phyloP scores from a whole-genome alignment of 2,888 invertebrate genomes.

The Stenurella melanura region DNA sequence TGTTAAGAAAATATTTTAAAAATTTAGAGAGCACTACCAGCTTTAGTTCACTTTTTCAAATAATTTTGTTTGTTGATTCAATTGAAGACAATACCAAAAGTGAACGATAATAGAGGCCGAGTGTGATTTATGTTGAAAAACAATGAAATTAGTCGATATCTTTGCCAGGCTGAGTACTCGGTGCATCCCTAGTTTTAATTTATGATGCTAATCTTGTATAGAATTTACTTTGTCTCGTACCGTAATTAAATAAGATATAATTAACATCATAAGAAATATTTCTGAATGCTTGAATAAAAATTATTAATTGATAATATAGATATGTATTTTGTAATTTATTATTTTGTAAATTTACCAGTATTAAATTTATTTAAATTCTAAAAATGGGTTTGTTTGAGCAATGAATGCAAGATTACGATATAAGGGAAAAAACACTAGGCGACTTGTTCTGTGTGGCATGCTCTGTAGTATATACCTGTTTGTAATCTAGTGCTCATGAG shows the following conservation, averaged over 20 bases:
- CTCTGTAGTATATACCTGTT: background rate
- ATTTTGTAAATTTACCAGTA: background rate
- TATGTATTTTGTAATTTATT: background rate
- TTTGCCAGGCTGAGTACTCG: no score
- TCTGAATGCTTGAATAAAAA: background rate
- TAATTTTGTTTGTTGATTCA: no score
- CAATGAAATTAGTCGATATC: no score
- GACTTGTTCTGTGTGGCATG: background rate
- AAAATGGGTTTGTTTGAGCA: background rate
- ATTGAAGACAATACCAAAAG: no score
- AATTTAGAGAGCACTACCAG: no score
- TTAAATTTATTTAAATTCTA: background rate
- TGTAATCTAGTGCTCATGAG: no score
- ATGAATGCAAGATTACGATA: background rate
- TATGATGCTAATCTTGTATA: background rate
- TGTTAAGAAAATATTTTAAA: no score
- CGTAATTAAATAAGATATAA: background rate
- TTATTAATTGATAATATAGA: background rate
- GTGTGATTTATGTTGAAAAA: no score
- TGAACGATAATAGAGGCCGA: no score
- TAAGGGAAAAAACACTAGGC: background rate
- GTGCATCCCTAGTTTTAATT: background rate
- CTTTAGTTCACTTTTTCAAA: no score
- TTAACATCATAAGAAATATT: background rate
- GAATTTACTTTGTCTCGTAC: background rate